These are phyloP conservation scores for Papilio protenor DNA, from an alignment of 2,888 invertebrate genomes.

Conservation along the genomic window DNA sequence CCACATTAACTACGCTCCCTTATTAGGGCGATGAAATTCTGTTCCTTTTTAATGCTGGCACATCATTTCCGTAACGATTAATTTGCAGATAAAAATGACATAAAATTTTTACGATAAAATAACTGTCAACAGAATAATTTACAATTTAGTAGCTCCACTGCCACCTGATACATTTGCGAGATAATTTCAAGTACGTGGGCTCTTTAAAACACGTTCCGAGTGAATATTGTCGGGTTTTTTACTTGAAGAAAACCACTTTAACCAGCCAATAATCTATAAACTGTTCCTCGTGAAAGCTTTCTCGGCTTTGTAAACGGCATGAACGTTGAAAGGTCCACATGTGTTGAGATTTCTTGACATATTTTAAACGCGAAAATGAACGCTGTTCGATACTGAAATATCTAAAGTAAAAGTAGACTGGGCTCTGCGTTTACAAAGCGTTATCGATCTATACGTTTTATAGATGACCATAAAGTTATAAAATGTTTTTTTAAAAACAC, in stretches of 20 bases:
- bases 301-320: conserved; percentile 31
- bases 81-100: conserved; percentile 13
- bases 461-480: background rate
- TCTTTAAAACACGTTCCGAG: conserved; percentile 34
- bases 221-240: conserved; percentile 34
- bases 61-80: conserved; percentile 5
- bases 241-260: conserved; percentile 27
- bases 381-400: conserved; percentile 23
- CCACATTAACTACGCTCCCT: background rate
- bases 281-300: conserved; percentile 36
- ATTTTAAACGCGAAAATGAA: conserved; percentile 32
- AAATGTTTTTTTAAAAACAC: background rate
- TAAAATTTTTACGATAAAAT: conserved; percentile 7
- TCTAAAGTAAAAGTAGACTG: background rate
- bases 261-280: conserved; percentile 38
- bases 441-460: background rate
- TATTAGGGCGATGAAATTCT: background rate
- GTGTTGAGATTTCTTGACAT: conserved; percentile 38
- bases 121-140: conserved; percentile 26
- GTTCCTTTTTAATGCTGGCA: background rate
- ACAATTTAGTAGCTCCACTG: conserved; percentile 22
- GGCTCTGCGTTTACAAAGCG: background rate
- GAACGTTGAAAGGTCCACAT: conserved; percentile 37
- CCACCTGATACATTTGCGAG: conserved; percentile 29
- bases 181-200: conserved; percentile 30